Evolutionary conservation across 2,888 invertebrate species (phyloP).

Genomic region (Hydrotaea cyrtoneurina): DNA sequence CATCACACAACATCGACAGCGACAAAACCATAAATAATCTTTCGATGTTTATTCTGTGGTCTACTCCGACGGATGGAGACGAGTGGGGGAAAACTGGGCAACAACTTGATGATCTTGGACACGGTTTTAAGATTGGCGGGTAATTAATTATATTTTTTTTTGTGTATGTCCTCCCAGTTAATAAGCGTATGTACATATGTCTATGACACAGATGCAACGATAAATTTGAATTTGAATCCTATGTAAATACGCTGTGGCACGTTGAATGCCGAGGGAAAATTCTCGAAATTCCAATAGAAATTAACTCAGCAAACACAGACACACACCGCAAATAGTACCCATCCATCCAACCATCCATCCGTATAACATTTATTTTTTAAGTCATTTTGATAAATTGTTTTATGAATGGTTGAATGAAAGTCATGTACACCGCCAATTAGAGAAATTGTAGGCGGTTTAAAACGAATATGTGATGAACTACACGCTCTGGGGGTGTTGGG

Average conservation of each 20-base stretch:
- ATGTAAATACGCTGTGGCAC: background rate
- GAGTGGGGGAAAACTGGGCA: background rate
- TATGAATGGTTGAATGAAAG: background rate
- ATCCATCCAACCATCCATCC: background rate
- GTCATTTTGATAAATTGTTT: constrained; percentile 33
- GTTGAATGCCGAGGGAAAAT: background rate
- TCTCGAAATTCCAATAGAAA: constrained; percentile 4
- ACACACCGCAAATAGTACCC: background rate
- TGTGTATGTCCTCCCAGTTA: too few relatives aligned
- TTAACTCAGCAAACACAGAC: background rate
- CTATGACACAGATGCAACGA: background rate
- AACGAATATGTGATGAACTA: too few relatives aligned
- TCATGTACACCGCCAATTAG: background rate
- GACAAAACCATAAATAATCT: background rate
- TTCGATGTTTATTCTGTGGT: background rate
- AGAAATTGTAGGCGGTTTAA: background rate
- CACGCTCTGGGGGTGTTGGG: too few relatives aligned
- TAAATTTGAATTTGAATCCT: background rate
- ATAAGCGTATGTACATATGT: too few relatives aligned
- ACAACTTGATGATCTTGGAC: constrained; percentile 29
- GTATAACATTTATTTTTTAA: constrained; percentile 14
- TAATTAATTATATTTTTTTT: constrained; percentile 39
- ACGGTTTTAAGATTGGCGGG: background rate
- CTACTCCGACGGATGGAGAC: background rate
- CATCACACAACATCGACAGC: background rate